Conservation (phyloP, 2,113 vertebrate species). For the Chloropsis cyanopogon region DNA sequence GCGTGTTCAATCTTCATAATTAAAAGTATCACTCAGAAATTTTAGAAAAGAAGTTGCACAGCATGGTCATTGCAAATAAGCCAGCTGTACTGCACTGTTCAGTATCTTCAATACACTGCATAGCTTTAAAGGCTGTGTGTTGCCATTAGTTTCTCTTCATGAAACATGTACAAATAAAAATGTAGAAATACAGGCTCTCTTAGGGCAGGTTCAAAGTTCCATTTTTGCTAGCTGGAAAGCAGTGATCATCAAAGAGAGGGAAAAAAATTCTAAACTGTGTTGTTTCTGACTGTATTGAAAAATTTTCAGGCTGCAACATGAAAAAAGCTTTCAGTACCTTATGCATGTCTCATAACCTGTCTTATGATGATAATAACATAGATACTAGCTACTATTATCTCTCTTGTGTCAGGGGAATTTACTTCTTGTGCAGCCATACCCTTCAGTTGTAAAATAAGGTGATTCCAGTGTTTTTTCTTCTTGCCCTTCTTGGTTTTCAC, state of each 20-base stretch:
- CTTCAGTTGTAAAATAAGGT: not conserved
- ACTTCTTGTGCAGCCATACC: not conserved
- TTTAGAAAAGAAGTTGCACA: not conserved
- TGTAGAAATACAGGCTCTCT: not conserved
- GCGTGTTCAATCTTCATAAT: not conserved
- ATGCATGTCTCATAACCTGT: not conserved
- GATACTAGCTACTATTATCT: not conserved
- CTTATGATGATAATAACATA: not conserved
- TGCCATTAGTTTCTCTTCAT: not conserved
- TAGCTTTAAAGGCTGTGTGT: not conserved
- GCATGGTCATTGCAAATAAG: not conserved
- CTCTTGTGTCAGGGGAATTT: not conserved
- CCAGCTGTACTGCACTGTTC: not conserved
- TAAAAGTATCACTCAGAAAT: not conserved
- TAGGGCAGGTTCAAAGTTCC: not conserved
- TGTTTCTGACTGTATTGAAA: not conserved
- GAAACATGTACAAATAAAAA: not conserved
- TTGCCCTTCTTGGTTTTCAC: not conserved
- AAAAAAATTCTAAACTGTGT: not conserved
- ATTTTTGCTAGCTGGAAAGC: not conserved
- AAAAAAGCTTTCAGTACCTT: not conserved
- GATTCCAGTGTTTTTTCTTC: not conserved
- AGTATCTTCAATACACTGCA: not conserved
- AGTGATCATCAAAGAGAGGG: not conserved
- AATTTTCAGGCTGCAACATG: not conserved